Base-by-base conservation (phyloP, 2,113 vertebrate species). In the Philantomba maxwellii region DNA sequence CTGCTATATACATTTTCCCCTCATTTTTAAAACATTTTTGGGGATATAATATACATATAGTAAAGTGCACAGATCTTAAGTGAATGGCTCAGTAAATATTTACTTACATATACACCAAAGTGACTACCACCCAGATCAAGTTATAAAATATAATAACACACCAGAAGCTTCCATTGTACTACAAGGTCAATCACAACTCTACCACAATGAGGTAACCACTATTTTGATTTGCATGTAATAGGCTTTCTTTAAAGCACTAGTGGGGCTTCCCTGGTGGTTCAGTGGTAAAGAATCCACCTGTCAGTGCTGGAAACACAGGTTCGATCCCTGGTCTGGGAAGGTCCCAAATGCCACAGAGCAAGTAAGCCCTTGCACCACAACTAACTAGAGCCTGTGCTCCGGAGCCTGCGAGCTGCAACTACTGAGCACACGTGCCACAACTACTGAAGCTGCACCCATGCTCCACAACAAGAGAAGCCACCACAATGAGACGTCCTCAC, bases 71-170 rank as follows among this genome's bases (percentile, higher is more conserved):
- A 93, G 36, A 82, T 87, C 55, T 86, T 95, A 96, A 57, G 4
- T 75, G 57, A 96, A 81, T 66, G 28, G 77, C 33, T 95, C 33
- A 62, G 84, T 60, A 93, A 85, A 66, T 36, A 73, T 92, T 88
- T 94, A 75, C 30, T 89, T 95, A 62, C 85, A 15, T 36, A 89
- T 73, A 86, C 7, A 66, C 55, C 49, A 26, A 89, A 28, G 5
- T 60, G 91, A 91, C 57, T 81, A 93, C 58, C 51, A 75, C 26
- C 10, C 64, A 53, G 19, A 92, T 90, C 10, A 78, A 91, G 7
- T 86, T 66, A 95, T 93, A 95, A 92, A 94, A 66, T 47, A 87
- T 81, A 91, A 33, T 36, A 94, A 57, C 39, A 93, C 2, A 55
- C 25, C 21, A 78, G 64, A 96, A 64, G 70, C 23, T 23, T 70